Base-by-base conservation (phyloP, 2,113 vertebrate species). In the Eolophus roseicapilla region DNA sequence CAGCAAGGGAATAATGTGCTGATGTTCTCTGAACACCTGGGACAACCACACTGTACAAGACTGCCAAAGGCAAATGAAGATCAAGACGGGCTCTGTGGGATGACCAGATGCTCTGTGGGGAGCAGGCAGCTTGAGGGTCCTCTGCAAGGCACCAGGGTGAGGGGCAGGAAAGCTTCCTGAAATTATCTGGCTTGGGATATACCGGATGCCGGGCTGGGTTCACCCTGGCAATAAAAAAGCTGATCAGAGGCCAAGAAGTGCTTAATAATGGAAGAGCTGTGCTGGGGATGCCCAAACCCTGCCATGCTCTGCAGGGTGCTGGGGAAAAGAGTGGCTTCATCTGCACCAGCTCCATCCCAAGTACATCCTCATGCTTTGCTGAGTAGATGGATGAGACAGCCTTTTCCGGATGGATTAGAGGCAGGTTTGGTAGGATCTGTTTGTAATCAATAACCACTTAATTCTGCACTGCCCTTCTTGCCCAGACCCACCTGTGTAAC, bases 401-500 rank as follows among this genome's bases (percentile, higher is more conserved):
- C 90, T 80, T 91, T 96, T 91, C 63, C 55, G 84, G 70, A 82
- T 28, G 67, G 84, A 92, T 91, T 89, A 91, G 52, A 69, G 74
- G 64, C 47, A 89, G 80, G 80, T 64, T 93, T 60, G 77, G 83
- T 29, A 78, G 77, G 77, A 91, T 96, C 78, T 86, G 47, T 27
- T 82, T 65, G 63, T 65, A 57, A 95, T 95, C 44, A 7, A 92
- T 91, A 82, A 91, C 82, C 84, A 71, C 79, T 92, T 95, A 24
- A 81, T 96, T 94, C 25, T 91, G 81, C 47, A 65, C 74, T 73
- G 77, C 81, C 74, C 62, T 91, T 82, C 74, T 65, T 87, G 57
- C 57, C 67, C 81, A 76, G 62, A 68, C 83, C 62, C 47, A 82
- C 65, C 89, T 33, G 33, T 14, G 3, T 17, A 93, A 84, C 0